Conservation (phyloP, 1,140 invertebrate genomes). For the Reticulitermes speratus region DNA sequence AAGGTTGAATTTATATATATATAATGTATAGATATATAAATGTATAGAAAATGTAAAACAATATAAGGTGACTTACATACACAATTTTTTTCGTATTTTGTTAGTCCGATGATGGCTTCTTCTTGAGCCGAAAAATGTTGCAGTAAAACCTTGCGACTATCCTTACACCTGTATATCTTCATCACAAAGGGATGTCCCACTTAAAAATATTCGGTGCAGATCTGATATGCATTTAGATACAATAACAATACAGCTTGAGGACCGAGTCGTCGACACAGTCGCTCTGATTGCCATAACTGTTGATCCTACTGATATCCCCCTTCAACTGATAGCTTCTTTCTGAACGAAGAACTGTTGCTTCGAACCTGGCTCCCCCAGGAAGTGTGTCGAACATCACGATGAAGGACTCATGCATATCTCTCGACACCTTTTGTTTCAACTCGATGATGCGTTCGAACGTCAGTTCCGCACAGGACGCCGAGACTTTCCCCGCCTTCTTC, state of each 20-base stretch:
- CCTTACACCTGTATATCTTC: too few species aligned
- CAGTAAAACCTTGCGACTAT: too few species aligned
- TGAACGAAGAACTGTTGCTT: slow-evolving; percentile 52
- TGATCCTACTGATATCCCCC: slow-evolving; percentile 60
- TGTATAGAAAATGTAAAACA: too few species aligned
- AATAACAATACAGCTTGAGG: slow-evolving; percentile 58
- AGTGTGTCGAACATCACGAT: slow-evolving; percentile 53
- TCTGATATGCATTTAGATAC: slow-evolving; percentile 35
- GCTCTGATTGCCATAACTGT: slow-evolving; percentile 56
- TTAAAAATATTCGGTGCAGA: too few species aligned
- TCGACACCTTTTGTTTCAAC: slow-evolving; percentile 34
- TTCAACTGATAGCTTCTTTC: slow-evolving; percentile 40
- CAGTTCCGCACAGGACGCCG: slow-evolving; percentile 51
- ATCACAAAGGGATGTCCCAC: too few species aligned
- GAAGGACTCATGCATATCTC: slow-evolving; percentile 44
- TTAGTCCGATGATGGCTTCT: too few species aligned
- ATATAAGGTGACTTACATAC: too few species aligned
- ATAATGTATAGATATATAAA: too few species aligned
- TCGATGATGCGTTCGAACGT: slow-evolving; percentile 49
- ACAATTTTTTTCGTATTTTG: too few species aligned
- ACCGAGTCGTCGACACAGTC: slow-evolving; percentile 53
- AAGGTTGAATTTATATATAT: too few species aligned
- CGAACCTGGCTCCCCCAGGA: slow-evolving; percentile 58
- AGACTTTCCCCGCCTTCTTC: slow-evolving; percentile 41
- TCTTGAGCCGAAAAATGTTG: too few species aligned